Evolutionary conservation across 1,140 invertebrate species (phyloP), one percentile per base, ranked within the genome.

Genomic region (Physella acuta): DNA sequence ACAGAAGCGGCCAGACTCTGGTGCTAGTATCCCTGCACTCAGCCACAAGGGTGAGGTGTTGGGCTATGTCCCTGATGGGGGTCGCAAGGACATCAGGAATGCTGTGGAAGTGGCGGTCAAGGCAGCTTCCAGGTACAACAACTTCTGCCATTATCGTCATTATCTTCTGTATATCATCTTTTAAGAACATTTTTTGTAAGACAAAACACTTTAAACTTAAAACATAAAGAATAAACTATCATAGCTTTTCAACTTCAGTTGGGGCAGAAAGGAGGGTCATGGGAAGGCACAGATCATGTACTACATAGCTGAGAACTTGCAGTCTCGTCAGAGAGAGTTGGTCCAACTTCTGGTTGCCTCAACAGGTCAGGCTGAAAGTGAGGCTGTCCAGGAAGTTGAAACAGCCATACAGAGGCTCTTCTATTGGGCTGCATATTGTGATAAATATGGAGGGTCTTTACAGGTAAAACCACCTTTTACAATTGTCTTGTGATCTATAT

Each of bases 1-100:
- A 28, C 86, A 88, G 75, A 87, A 87, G 69, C 71, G 87, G 56
- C 86, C 87, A 59, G 87, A 88, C 79, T 85, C 81, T n/a, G 84
- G 83, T 33, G 85, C 85, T 61, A 76, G 79, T 5, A 71, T 80
- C 28, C 73, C 84, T 34, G 73, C 78, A 17, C 36, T 67, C 8
- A 76, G 73, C 55, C 65, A 79, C 8, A 63, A 73, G 31, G 84
- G 83, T 24, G 77, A 81, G 53, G 78, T 84, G 3, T 71, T 86
- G 59, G 85, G 82, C 56, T 79, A 85, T 64, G 84, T 87, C 44
- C 80, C 81, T 11, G 86, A 87, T 65, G 83, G 85, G 58, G 86
- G 84, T 74, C 76, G 85, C 58, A 88, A 88, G 75, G 86, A 88
- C 80, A 76, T 87, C 0, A 77, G 86, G 34, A 87, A 87, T 81